phyloP scores from a whole-genome alignment of 2,797 vertebrate genomes.

The Loriculus beryllinus region DNA sequence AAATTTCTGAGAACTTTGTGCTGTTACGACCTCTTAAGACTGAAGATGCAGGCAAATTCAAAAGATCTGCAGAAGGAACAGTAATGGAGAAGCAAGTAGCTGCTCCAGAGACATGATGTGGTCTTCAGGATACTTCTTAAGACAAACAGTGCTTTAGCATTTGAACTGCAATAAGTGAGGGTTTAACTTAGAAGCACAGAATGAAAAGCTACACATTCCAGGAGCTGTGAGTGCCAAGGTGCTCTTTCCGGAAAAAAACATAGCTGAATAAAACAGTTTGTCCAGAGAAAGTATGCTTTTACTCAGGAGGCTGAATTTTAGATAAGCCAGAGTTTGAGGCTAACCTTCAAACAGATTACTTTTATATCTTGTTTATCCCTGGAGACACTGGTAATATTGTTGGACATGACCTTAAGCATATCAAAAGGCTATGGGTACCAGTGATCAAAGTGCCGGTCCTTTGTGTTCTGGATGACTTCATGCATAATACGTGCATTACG shows the following conservation, averaged over 20 bases:
- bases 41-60: not conserved
- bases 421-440: not conserved
- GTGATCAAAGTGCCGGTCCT: not conserved
- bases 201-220: not conserved
- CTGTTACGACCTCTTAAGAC: not conserved
- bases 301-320: not conserved
- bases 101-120: not conserved
- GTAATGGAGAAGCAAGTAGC: not conserved
- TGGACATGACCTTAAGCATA: not conserved
- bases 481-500: rapidly evolving
- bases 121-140: not conserved
- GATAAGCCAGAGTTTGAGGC: not conserved
- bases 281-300: not conserved
- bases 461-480: not conserved
- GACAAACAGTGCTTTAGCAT: not conserved
- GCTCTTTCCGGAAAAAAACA: not conserved
- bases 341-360: not conserved
- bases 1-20: not conserved
- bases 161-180: not conserved
- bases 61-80: not conserved
- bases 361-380: not conserved
- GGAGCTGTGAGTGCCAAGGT: not conserved
- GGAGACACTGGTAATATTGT: not conserved
- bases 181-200: not conserved
- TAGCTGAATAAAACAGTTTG: not conserved